Base-by-base conservation (phyloP, 2,113 vertebrate genomes). In the Salvator merianae region DNA sequence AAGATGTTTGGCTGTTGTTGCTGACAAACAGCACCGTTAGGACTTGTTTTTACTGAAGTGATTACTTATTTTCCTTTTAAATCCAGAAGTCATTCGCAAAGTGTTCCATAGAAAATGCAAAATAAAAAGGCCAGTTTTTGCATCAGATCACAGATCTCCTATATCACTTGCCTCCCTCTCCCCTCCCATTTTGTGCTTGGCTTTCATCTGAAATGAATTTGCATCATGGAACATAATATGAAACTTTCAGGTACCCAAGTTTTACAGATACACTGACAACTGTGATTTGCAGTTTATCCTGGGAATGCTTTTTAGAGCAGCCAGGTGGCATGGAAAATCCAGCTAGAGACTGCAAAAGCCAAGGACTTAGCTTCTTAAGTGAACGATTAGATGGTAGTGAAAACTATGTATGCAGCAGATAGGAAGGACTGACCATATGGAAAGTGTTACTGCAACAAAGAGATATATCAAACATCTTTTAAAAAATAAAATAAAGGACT, bases 401-500 rank as follows among this genome's bases (percentile, higher is more conserved):
- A 91, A 84, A 85, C 83, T 68, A 38, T 81, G 73, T 0, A 0
- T 84, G 72, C 69, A 86, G 3, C 5, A 76, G 83, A 86, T 74
- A 38, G 24, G 55, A 77, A 55, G 70, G 81, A 72, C 55, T 74
- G 1, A 84, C 91, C 97, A 96, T 96, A 95, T 98, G 97, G 96
- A 93, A 93, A 38, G 83, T 79, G 95, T 98, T 98, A 97, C 92
- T 89, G 88, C 88, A 68, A 79, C 78, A 88, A 88, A 88, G 86
- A 96, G 96, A 97, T 97, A 97, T 95, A 93, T 94, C 55, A 88
- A 92, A 95, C 95, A 95, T 95, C 88, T 96, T 97, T 97, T 96
- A 96, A 94, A n/a, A 91, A 89, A 95, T 96, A 97, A 93, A 96
- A 97, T 96, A 97, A 97, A 97, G 93, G 96, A 92, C 92, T 89